These are phyloP conservation scores for Vespertilio murinus DNA, from an alignment of 2,797 vertebrate species.

Conservation along the genomic window DNA sequence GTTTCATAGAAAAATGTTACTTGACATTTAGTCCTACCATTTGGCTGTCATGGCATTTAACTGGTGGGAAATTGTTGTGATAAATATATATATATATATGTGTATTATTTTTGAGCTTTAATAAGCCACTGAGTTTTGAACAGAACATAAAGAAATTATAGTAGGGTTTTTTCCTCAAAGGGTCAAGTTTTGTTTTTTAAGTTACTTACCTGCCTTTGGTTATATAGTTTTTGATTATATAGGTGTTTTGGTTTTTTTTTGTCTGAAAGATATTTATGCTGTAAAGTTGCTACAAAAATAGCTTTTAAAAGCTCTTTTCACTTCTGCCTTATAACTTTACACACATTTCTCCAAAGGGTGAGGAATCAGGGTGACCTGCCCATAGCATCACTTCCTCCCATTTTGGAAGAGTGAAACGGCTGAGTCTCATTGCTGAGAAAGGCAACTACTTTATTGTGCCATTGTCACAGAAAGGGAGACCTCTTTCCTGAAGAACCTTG, in stretches of 20 bases:
- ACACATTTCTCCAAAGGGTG: neutral
- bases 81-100: neutral
- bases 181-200: neutral
- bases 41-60: neutral
- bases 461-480: neutral
- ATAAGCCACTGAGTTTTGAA: neutral
- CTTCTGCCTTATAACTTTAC: neutral
- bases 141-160: neutral
- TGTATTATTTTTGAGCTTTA: neutral
- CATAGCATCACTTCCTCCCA: neutral
- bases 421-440: neutral
- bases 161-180: neutral
- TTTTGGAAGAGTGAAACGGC: neutral
- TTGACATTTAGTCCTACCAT: neutral
- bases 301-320: neutral
- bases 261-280: neutral
- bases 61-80: neutral
- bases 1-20: neutral
- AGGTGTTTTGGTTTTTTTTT: neutral
- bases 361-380: neutral
- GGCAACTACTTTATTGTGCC: neutral
- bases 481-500: neutral
- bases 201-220: slow-evolving; percentile 13
- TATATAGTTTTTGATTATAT: neutral
- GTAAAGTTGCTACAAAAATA: neutral